Percentiles rank a stretch among this genome's conserved stretches.
Evolutionary conservation across 1,140 invertebrate species (phyloP).

Genomic region (Mycetomoellerius zeteki): DNA sequence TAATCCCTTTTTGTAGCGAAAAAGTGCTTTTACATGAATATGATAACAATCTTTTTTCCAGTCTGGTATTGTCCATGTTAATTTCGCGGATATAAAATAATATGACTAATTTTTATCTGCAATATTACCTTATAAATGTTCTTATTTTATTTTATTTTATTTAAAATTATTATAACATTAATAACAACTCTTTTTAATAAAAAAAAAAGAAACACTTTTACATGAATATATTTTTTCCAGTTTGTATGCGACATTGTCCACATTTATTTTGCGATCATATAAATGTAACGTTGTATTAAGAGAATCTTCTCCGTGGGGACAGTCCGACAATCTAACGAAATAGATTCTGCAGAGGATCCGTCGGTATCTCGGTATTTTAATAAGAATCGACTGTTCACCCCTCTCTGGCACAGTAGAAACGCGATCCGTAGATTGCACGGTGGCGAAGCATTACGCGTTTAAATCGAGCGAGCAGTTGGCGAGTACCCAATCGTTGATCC

Average conservation of each 20-base stretch:
- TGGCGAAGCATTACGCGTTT: constrained; percentile 51
- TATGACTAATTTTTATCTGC: background rate
- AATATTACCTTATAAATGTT: background rate
- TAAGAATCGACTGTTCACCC: constrained; percentile 54
- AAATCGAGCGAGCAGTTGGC: constrained; percentile 50
- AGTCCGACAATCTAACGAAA: background rate
- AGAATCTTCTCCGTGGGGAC: background rate
- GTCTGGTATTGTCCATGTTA: too few relatives aligned
- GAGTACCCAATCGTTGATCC: constrained; percentile 55
- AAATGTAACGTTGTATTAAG: constrained; percentile 1
- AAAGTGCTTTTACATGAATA: background rate
- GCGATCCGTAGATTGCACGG: constrained; percentile 57
- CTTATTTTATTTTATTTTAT: background rate
- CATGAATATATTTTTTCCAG: background rate
- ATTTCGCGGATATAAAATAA: background rate
- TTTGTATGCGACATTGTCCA: background rate
- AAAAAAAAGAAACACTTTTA: background rate
- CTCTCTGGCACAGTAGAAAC: constrained; percentile 45
- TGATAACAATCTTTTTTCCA: too few relatives aligned
- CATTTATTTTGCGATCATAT: background rate
- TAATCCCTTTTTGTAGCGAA: background rate
- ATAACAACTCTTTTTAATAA: background rate
- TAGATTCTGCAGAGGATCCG: constrained; percentile 19
- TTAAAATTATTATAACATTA: background rate
- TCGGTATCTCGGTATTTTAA: constrained; percentile 63